phyloP scores from a whole-genome alignment of 1,140 invertebrate genomes.

The Protaetia brevitarsis region DNA sequence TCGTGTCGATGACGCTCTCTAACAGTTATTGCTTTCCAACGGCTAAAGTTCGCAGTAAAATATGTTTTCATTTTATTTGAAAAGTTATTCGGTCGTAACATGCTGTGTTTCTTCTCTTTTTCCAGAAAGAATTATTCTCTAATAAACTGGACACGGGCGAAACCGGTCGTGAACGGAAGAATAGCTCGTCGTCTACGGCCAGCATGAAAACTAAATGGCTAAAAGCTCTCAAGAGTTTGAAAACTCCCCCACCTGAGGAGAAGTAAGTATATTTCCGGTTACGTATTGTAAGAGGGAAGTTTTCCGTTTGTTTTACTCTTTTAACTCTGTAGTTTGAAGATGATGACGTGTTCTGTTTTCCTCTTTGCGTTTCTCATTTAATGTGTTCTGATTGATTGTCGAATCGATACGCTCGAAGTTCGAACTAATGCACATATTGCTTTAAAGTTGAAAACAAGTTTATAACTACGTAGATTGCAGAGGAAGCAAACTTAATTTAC shows the following conservation, averaged over 20 bases:
- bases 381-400: background rate
- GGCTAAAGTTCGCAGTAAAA: too few species aligned
- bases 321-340: background rate
- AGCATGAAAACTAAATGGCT: conserved; percentile 97
- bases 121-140: conserved; percentile 85
- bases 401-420: background rate
- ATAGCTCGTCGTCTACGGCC: conserved; percentile 79
- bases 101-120: conserved; percentile 41
- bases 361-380: background rate
- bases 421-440: background rate
- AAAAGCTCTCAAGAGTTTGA: conserved; percentile 93
- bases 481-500: too few species aligned
- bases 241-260: conserved; percentile 67
- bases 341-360: background rate
- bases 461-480: too few species aligned
- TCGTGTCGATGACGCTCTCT: too few species aligned
- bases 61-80: too few species aligned
- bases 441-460: background rate
- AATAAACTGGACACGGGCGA: conserved; percentile 60
- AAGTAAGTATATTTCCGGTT: conserved; percentile 52
- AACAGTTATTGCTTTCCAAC: too few species aligned
- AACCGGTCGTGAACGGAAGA: conserved; percentile 71
- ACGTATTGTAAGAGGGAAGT: background rate
- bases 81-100: background rate
- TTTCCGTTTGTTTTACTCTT: conserved; percentile 5